Evolutionary conservation across 2,888 invertebrate genomes (phyloP).

Genomic region (Agriopis leucophaearia): DNA sequence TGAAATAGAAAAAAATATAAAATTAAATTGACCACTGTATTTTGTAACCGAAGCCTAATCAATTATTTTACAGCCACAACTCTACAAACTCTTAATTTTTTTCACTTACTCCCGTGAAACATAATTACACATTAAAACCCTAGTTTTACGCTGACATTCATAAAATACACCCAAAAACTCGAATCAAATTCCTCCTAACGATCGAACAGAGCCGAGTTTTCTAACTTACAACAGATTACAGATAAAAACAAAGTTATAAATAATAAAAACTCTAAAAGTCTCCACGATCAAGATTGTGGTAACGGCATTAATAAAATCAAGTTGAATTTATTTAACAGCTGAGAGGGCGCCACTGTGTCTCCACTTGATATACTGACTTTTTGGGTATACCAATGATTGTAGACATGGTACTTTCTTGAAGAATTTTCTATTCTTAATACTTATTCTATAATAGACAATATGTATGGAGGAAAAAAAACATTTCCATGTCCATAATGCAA

Average conservation of each 20-base stretch:
- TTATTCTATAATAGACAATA: no score
- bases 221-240: slow-evolving; percentile 45
- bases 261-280: slow-evolving; percentile 83
- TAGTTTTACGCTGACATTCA: slow-evolving; percentile 35
- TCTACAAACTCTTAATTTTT: slow-evolving; percentile 21
- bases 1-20: no score
- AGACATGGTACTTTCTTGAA: no score
- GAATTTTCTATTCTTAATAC: no score
- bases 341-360: slow-evolving; percentile 80
- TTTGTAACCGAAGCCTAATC: slow-evolving; percentile 16
- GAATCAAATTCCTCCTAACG: slow-evolving; percentile 31
- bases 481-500: no score
- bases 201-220: slow-evolving; percentile 23
- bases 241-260: slow-evolving; percentile 69
- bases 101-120: slow-evolving; percentile 31
- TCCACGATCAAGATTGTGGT: slow-evolving; percentile 77
- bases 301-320: slow-evolving; percentile 83
- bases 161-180: slow-evolving; percentile 25
- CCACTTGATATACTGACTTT: slow-evolving; percentile 64
- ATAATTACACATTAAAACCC: slow-evolving; percentile 33
- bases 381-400: slow-evolving; percentile 6
- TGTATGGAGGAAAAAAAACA: no score
- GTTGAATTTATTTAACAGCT: slow-evolving; percentile 72
- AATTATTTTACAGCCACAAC: slow-evolving; percentile 18
- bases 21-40: neutral